Conservation (phyloP, 2,888 invertebrate genomes). For the Dasypogon diadema region DNA sequence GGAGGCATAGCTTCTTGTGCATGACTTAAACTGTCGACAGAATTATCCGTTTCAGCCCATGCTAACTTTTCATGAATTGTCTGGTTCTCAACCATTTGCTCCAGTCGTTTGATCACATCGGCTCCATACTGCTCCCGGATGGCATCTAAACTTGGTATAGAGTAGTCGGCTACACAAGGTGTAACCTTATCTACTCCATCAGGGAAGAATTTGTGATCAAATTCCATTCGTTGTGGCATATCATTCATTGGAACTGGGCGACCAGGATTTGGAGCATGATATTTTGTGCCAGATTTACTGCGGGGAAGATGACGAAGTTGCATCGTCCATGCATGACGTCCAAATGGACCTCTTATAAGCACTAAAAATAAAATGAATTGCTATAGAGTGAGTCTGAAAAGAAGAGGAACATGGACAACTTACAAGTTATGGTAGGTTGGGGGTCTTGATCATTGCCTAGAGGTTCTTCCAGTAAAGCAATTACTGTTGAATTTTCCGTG, state of each 20-base stretch:
- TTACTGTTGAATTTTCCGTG: slow-evolving; percentile 88
- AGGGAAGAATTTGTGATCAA: slow-evolving; percentile 82
- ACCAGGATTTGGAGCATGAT: slow-evolving; percentile 72
- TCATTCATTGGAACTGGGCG: slow-evolving; percentile 84
- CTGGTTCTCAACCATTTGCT: slow-evolving; percentile 80
- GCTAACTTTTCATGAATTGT: slow-evolving; percentile 73
- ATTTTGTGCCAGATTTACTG: slow-evolving; percentile 79
- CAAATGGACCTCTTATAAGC: slow-evolving; percentile 92
- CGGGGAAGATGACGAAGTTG: slow-evolving; percentile 89
- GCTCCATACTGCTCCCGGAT: slow-evolving; percentile 74
- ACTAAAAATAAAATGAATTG: slow-evolving; percentile 73
- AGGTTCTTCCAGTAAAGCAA: slow-evolving; percentile 92
- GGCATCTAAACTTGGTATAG: slow-evolving; percentile 89
- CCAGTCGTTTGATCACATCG: slow-evolving; percentile 72
- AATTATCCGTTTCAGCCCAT: slow-evolving; percentile 69
- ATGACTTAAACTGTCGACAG: slow-evolving; percentile 69
- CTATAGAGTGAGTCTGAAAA: too few relatives aligned
- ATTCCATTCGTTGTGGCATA: slow-evolving; percentile 73
- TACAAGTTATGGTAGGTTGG: slow-evolving; percentile 86
- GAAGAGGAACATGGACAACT: too few relatives aligned
- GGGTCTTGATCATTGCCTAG: slow-evolving; percentile 94
- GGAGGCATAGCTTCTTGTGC: slow-evolving; percentile 84
- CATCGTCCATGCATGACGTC: slow-evolving; percentile 95
- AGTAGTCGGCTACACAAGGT: slow-evolving; percentile 88
- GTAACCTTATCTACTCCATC: slow-evolving; percentile 83